Base-by-base conservation (phyloP, 2,113 vertebrate species). In the Psilopogon haemacephalus region DNA sequence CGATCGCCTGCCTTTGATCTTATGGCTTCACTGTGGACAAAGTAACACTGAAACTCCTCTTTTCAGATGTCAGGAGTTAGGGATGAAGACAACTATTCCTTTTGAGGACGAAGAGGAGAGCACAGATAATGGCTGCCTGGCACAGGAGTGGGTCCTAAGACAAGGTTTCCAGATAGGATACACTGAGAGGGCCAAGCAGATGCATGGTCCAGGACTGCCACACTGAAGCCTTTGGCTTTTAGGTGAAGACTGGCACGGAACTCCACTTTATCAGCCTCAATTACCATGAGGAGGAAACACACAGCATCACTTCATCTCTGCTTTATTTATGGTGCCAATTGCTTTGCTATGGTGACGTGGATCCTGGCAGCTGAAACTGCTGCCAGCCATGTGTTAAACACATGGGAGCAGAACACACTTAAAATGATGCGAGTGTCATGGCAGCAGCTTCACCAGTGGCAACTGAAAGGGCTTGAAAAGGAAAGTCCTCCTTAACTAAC, bases 311-410 rank as follows among this genome's bases (percentile, higher is more conserved):
- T 63, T 67, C 59, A 64, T n/a, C 37, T 80, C 85, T 85, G 55
- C 72, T 88, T 96, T 95, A 92, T 94, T 96, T 96, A 94, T 79
- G 75, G 74, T 37, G 27, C 59, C 77, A 38, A 77, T 60, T 70
- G 58, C 67, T 96, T 93, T 92, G 55, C 86, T 68, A 11, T 44
- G 55, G 44, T 67, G n/a, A n/a, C 40, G 26, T 21, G 48, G 81
- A 27, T 83, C 86, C 75, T 95, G 79, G 79, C 14, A 65, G 85
- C 13, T 84, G 68, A 52, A 80, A 64, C 46, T 90, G 70, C 82
- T 75, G 60, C 37, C 76, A 84, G 70, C 77, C 89, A 96, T 84
- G 56, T 94, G 93, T 63, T 59, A 58, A 93, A 79, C 90, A 95
- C 59, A 91, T 79, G 96, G 77, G 17, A 90, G 37, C 55, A 33